Base-by-base conservation (phyloP, 2,888 invertebrate genomes). In the Diplolepis rosae region DNA sequence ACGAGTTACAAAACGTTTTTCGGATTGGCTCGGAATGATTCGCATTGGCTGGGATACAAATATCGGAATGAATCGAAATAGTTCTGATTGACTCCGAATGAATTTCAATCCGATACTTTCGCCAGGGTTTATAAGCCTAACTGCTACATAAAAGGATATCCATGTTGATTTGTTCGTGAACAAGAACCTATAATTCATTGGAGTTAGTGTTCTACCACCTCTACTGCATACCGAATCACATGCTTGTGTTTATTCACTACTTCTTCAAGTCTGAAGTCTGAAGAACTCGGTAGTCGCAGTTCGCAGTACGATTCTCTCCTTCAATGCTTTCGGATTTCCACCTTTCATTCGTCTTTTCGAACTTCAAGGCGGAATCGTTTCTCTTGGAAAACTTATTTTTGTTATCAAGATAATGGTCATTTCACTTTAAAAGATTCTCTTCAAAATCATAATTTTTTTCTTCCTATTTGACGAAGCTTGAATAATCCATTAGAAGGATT, bases 291-390 rank as follows among this genome's bases (percentile, higher is more conserved):
- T n/a, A n/a, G n/a, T n/a, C n/a, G n/a, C n/a, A n/a, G n/a, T n/a
- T n/a, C 24, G 35, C 61, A 61, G 61, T 61, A 27, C 6, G 61
- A 61, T 39, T 61, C 35, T 35, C 22, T 39, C 61, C 3, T 61
- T 24, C 24, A n/a, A 6, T n/a, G 61, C 11, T 1, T 15, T 28
- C 30, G 30, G 39, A 13, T 9, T 61, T 39, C 35, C n/a, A 35
- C 24, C n/a, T 39, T 48, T 48, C 22, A 22, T 11, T 11, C 48
- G 11, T 4, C 45, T 18, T 18, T 45, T 45, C n/a, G n/a, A n/a
- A 42, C 5, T n/a, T n/a, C 3, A 39, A 35, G 35, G 13, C 13
- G 35, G 35, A 9, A 39, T 22, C 22, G 2, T 9, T 11, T 9
- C 45, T 45, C 18, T 9, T 0, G 6, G 9, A 22, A 48, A 48